phyloP scores from a whole-genome alignment of 1,140 invertebrate genomes.

The Hydropsyche tenuis region DNA sequence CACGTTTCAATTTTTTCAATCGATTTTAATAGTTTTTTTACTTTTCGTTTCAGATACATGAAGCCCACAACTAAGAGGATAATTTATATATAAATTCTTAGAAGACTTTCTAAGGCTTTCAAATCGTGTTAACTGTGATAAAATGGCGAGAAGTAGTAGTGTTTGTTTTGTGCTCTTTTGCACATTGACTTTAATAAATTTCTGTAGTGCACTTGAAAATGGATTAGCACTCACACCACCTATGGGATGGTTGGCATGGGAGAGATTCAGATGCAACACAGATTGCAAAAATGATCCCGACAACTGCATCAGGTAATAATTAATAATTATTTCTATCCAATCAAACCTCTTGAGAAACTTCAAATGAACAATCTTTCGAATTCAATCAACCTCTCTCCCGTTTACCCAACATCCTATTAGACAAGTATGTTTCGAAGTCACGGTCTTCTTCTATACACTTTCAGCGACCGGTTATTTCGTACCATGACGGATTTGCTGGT shows the following conservation, averaged over 20 bases:
- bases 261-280: conserved; percentile 90
- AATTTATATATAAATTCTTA: not conserved
- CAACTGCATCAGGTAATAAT: conserved; percentile 85
- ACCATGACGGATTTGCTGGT: conserved; percentile 92
- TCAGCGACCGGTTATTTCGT: conserved; percentile 88
- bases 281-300: conserved; percentile 92
- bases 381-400: too few relatives aligned
- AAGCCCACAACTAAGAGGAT: not conserved
- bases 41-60: conserved; percentile 15
- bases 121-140: too few relatives aligned
- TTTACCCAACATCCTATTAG: not conserved
- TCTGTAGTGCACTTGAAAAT: conserved; percentile 69
- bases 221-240: conserved; percentile 84
- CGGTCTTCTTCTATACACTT: conserved; percentile 52
- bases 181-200: not conserved
- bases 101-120: too few relatives aligned
- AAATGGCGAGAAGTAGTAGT: too few relatives aligned
- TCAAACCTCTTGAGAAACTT: not conserved
- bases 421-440: conserved; percentile 5
- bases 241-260: conserved; percentile 92
- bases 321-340: not conserved
- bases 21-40: too few relatives aligned
- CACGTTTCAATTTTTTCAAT: too few relatives aligned
- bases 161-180: not conserved
- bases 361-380: too few relatives aligned